Evolutionary conservation across 1,140 invertebrate species (phyloP).

Genomic region (Epicauta chinensis): DNA sequence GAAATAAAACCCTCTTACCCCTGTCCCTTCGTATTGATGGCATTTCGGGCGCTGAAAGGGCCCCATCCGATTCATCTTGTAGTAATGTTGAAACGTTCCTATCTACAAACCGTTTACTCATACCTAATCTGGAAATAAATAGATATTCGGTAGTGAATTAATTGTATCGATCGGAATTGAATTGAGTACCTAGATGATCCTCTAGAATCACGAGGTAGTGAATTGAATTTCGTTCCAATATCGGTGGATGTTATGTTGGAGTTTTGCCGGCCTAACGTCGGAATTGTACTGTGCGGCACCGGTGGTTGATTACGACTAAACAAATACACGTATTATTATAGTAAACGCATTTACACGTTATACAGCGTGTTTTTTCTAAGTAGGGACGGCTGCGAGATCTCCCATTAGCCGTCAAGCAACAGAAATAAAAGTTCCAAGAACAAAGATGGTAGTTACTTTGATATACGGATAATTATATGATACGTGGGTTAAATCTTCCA

Average conservation of each 20-base stretch:
- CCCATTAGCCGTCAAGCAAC: too few species aligned
- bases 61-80: slow-evolving; percentile 75
- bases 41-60: slow-evolving; percentile 74
- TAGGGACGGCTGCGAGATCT: too few species aligned
- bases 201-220: slow-evolving; percentile 65
- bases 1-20: slow-evolving; percentile 29
- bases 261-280: slow-evolving; percentile 45
- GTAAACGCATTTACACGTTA: too few species aligned
- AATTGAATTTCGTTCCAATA: slow-evolving; percentile 61
- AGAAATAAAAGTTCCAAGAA: too few species aligned
- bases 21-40: slow-evolving; percentile 59
- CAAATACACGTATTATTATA: too few species aligned
- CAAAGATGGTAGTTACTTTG: too few species aligned
- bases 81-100: slow-evolving; percentile 47
- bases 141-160: neutral
- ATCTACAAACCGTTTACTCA: slow-evolving; percentile 45
- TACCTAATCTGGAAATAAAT: slow-evolving; percentile 38
- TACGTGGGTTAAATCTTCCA: too few species aligned
- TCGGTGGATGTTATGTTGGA: slow-evolving; percentile 49
- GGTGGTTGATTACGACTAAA: slow-evolving; percentile 12
- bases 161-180: neutral
- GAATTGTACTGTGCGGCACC: slow-evolving; percentile 40
- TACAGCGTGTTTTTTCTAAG: too few species aligned
- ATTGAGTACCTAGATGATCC: slow-evolving; percentile 46
- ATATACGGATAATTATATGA: too few species aligned